phyloP scores from a whole-genome alignment of 2,797 vertebrate genomes.

The Mus spretus region DNA sequence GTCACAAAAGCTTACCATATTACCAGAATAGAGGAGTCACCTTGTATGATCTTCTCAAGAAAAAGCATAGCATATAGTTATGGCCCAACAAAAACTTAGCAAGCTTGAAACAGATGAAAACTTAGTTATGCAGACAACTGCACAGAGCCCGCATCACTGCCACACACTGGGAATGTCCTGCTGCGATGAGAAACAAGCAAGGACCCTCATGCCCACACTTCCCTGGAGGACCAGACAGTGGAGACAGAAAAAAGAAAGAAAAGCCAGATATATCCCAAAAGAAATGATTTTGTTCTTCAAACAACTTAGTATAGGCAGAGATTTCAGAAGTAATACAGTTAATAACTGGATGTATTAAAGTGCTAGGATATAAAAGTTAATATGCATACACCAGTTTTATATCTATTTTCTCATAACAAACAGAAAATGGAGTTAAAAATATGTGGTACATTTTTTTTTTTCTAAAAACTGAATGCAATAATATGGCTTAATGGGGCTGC shows the following conservation, averaged over 20 bases:
- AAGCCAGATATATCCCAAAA: neutral
- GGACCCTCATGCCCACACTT: neutral
- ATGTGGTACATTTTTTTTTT: neutral
- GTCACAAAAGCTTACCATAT: neutral
- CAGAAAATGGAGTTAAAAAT: neutral
- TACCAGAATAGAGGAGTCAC: neutral
- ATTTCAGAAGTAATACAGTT: constrained; percentile 3
- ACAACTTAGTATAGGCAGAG: neutral
- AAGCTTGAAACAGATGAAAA: constrained; percentile 21
- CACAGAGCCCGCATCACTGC: neutral
- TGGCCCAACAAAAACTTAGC: neutral
- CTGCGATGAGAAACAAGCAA: neutral
- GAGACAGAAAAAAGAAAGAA: neutral
- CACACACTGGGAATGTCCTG: neutral
- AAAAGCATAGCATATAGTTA: neutral
- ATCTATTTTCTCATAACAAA: constrained; percentile 25
- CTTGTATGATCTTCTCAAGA: neutral
- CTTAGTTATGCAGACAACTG: neutral
- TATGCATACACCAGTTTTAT: neutral
- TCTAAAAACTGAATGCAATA: neutral
- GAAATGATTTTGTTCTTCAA: neutral
- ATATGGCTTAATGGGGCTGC: neutral
- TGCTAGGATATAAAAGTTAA: neutral
- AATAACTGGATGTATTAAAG: neutral
- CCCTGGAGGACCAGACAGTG: neutral